Conservation (phyloP, 1,140 invertebrate genomes). For the Neodiprion virginianus region DNA sequence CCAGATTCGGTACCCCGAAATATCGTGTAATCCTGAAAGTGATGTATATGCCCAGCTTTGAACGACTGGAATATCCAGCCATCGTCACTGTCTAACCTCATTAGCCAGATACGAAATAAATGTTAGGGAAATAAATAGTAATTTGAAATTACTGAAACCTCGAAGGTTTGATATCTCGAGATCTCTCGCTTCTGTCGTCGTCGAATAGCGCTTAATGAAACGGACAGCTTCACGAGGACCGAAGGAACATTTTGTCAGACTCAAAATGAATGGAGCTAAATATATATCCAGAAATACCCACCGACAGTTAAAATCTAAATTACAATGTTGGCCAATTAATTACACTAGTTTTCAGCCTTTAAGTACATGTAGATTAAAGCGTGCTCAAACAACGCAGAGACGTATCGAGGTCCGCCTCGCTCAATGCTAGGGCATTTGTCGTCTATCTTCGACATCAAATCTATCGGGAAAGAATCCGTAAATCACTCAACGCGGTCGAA, state of each 20-base stretch:
- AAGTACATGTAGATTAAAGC: background rate
- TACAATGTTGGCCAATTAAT: constrained; percentile 12
- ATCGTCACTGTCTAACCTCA: background rate
- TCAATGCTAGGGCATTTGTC: background rate
- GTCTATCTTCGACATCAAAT: constrained; percentile 33
- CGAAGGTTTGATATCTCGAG: background rate
- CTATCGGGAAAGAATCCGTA: constrained; percentile 11
- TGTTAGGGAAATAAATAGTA: constrained; percentile 40
- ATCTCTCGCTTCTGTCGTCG: background rate
- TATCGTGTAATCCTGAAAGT: background rate
- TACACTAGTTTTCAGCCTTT: background rate
- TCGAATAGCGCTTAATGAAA: constrained; percentile 11
- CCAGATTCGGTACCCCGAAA: background rate
- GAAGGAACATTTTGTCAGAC: background rate
- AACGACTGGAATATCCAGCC: background rate
- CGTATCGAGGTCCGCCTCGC: too few relatives aligned
- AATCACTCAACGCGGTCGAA: background rate
- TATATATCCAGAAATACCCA: background rate
- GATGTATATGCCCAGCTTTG: background rate
- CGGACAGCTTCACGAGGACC: background rate
- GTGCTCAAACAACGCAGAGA: too few relatives aligned
- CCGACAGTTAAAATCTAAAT: constrained; percentile 4
- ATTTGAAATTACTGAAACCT: constrained; percentile 27
- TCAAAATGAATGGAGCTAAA: background rate
- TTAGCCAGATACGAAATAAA: constrained; percentile 1